These are phyloP conservation scores for Tachysurus fulvidraco DNA, from an alignment of 2,113 vertebrate genomes.

Conservation along the genomic window DNA sequence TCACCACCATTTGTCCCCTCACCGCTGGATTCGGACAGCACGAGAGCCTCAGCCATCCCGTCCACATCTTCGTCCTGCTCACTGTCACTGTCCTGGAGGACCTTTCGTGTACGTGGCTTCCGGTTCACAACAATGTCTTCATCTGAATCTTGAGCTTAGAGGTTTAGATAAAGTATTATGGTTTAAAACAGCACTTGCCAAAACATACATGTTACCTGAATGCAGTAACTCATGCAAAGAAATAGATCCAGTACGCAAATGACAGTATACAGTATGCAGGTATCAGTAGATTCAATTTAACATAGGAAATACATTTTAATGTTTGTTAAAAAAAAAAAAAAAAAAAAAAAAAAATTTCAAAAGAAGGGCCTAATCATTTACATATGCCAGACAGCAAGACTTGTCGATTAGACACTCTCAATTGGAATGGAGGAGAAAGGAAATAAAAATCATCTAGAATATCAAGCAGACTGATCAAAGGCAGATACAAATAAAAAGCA, in stretches of 20 bases:
- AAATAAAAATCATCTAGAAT: background rate
- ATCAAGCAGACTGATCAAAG: too few relatives aligned
- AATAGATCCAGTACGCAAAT: background rate
- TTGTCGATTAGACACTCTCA: background rate
- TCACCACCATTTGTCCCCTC: conserved; percentile 66
- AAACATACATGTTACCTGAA: background rate
- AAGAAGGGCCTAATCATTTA: background rate
- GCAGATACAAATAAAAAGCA: too few relatives aligned
- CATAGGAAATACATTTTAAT: background rate
- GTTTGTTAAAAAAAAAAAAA: background rate
- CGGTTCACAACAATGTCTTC: conserved; percentile 77
- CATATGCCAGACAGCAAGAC: background rate
- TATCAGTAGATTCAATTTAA: background rate
- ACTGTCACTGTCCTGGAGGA: conserved; percentile 84
- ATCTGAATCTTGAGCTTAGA: conserved; percentile 79
- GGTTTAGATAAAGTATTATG: background rate
- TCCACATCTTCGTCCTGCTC: conserved; percentile 64
- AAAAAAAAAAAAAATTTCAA: background rate
- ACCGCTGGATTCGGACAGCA: conserved; percentile 51
- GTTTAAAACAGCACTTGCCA: background rate
- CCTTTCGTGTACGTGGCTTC: conserved; percentile 76
- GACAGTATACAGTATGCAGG: background rate
- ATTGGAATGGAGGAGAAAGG: background rate
- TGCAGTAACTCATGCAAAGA: background rate
- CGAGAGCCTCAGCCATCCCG: conserved; percentile 53